Percentiles rank a stretch among this genome's conserved stretches.
These are phyloP conservation scores for Drosophila rubida DNA, from an alignment of 2,888 invertebrate genomes.

Conservation along the genomic window DNA sequence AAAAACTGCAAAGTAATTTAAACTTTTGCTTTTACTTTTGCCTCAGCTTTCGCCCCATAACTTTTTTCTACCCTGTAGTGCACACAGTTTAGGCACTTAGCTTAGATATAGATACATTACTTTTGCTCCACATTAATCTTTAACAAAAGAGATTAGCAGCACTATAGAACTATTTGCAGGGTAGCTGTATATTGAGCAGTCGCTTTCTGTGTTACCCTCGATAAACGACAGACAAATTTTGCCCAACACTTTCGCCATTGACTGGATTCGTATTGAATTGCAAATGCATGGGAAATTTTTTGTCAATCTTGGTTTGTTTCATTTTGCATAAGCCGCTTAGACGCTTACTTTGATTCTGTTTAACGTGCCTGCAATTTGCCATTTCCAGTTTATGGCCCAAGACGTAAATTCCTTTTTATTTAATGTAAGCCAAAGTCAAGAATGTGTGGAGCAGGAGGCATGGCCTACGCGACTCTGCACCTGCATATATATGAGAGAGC, in stretches of 20 bases:
- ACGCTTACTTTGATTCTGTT: slow-evolving; percentile 72
- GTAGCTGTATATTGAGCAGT: background rate
- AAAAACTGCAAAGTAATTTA: slow-evolving; percentile 71
- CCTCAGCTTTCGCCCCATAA: slow-evolving; percentile 37
- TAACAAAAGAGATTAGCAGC: background rate
- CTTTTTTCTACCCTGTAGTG: slow-evolving; percentile 16
- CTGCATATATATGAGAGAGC: slow-evolving; percentile 19
- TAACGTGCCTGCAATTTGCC: slow-evolving; percentile 56
- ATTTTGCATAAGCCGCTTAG: slow-evolving; percentile 76
- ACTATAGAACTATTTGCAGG: background rate
- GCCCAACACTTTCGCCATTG: slow-evolving; percentile 73
- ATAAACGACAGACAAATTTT: slow-evolving; percentile 75
- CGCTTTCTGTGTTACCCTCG: slow-evolving; percentile 59
- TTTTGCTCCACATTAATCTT: too few species aligned
- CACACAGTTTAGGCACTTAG: background rate
- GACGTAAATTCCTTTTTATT: slow-evolving; percentile 73
- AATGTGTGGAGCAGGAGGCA: background rate
- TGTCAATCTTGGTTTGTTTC: slow-evolving; percentile 34
- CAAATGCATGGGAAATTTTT: slow-evolving; percentile 38
- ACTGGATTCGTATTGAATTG: slow-evolving; percentile 30
- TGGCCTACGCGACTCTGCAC: slow-evolving; percentile 14
- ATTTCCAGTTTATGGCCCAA: slow-evolving; percentile 65
- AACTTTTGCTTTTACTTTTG: slow-evolving; percentile 74
- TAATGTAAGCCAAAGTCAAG: slow-evolving; percentile 57
- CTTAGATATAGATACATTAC: too few species aligned